Percentiles rank a stretch among this genome's conserved stretches.
phyloP scores from a whole-genome alignment of 2,113 vertebrate species.

The Pyxicephalus adspersus region DNA sequence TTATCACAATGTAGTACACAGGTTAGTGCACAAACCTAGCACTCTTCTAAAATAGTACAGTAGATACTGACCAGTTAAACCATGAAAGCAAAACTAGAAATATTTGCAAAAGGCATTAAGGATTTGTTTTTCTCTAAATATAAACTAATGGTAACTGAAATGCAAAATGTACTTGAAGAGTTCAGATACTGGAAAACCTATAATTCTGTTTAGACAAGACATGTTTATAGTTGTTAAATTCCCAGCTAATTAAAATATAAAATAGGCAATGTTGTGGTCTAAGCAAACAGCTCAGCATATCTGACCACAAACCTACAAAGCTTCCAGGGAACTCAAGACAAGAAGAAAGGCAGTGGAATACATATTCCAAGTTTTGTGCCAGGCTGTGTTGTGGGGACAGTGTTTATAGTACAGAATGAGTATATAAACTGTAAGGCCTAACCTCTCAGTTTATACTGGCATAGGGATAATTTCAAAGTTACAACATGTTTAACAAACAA shows the following conservation, averaged over 20 bases:
- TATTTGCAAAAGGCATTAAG: too few relatives aligned
- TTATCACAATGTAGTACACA: too few relatives aligned
- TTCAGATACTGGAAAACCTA: neutral
- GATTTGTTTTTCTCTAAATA: too few relatives aligned
- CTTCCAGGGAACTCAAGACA: neutral
- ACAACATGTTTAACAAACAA: neutral
- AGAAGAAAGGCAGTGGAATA: neutral
- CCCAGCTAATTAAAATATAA: neutral
- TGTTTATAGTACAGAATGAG: neutral
- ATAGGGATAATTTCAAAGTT: neutral
- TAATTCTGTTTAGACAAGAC: neutral
- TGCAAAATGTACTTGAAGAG: neutral
- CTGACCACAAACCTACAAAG: neutral
- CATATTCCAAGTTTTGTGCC: neutral
- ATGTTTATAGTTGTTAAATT: neutral
- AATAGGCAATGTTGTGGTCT: neutral
- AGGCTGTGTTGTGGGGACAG: neutral
- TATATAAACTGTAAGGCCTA: neutral
- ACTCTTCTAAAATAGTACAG: too few relatives aligned
- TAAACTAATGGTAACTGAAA: too few relatives aligned
- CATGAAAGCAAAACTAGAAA: too few relatives aligned
- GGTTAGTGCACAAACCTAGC: too few relatives aligned
- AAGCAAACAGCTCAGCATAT: neutral
- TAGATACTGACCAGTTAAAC: too few relatives aligned
- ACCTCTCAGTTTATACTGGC: neutral